Conservation (phyloP, 2,888 invertebrate species). For the Stegana nigrithorax region DNA sequence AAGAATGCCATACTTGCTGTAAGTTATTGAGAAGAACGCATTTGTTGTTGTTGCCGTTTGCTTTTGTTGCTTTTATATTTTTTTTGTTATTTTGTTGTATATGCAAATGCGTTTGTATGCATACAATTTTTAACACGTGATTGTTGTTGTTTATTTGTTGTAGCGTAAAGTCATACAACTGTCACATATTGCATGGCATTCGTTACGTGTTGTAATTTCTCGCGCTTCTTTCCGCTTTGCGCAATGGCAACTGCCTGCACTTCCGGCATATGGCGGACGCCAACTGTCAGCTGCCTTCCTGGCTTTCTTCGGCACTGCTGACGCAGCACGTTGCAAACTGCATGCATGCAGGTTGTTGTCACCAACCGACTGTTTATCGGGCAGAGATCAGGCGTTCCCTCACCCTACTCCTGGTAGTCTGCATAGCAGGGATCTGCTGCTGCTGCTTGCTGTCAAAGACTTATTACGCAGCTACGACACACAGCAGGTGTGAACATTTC, state of each 20-base stretch:
- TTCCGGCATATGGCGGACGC: constrained; percentile 16
- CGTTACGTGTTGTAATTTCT: constrained; percentile 13
- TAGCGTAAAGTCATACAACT: not conserved
- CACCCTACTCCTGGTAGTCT: no score
- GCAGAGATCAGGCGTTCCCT: no score
- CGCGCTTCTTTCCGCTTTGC: constrained; percentile 3
- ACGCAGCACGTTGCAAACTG: constrained; percentile 3
- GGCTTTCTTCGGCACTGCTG: not conserved
- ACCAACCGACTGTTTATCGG: not conserved
- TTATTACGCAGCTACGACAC: no score
- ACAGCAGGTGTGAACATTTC: no score
- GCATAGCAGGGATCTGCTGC: no score
- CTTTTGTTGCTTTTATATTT: no score
- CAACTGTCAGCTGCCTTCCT: constrained; percentile 8
- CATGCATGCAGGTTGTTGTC: no score
- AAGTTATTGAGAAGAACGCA: not conserved
- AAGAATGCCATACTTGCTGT: no score
- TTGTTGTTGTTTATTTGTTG: not conserved
- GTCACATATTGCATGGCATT: not conserved
- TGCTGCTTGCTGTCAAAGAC: no score
- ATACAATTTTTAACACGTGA: not conserved
- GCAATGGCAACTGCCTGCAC: constrained; percentile 12
- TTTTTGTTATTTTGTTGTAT: no score
- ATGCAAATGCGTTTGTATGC: not conserved
- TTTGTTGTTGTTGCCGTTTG: not conserved